Evolutionary conservation across 92 coral and sea anemone genomes (phyloP).

Genomic region (Galaxea fascicularis): DNA sequence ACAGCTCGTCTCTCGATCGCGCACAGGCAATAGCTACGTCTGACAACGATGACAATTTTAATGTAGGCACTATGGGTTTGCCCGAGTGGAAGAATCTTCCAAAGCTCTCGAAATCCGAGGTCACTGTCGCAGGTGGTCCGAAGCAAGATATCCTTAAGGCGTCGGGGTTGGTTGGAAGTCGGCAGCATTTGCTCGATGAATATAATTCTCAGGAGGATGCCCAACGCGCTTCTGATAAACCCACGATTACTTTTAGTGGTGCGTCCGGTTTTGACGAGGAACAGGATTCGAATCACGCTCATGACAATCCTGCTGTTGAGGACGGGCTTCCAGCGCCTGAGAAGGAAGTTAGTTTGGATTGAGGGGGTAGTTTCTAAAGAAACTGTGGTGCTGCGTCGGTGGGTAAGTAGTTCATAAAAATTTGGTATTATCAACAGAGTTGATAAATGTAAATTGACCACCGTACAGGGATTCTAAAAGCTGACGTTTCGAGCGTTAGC

Average conservation of each 20-base stretch:
- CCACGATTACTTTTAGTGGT: slow-evolving; percentile 67
- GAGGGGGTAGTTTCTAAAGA: too few relatives aligned
- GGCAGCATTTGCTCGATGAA: slow-evolving; percentile 7
- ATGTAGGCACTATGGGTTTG: slow-evolving; percentile 69
- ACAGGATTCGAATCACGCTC: background rate
- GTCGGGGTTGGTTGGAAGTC: slow-evolving; percentile 25
- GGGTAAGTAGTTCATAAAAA: too few relatives aligned
- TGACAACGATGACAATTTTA: slow-evolving; percentile 63
- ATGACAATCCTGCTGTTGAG: background rate
- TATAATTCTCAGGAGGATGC: slow-evolving; percentile 18
- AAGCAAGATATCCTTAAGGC: slow-evolving; percentile 5
- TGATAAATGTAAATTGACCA: too few relatives aligned
- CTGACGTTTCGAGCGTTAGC: too few relatives aligned
- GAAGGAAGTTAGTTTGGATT: too few relatives aligned
- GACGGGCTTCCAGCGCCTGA: background rate
- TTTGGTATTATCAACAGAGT: too few relatives aligned
- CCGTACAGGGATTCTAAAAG: too few relatives aligned
- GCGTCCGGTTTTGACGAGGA: background rate
- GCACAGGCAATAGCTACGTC: slow-evolving; percentile 21
- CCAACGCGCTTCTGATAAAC: slow-evolving; percentile 63
- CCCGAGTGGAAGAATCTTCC: slow-evolving; percentile 94
- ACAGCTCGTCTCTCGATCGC: slow-evolving; percentile 23
- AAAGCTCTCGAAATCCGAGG: slow-evolving; percentile 62
- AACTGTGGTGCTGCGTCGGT: too few relatives aligned
- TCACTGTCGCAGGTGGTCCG: slow-evolving; percentile 55